Evolutionary conservation across 1,140 invertebrate genomes (phyloP), one percentile per base, ranked within the genome.

Genomic region (Spodoptera frugiperda): DNA sequence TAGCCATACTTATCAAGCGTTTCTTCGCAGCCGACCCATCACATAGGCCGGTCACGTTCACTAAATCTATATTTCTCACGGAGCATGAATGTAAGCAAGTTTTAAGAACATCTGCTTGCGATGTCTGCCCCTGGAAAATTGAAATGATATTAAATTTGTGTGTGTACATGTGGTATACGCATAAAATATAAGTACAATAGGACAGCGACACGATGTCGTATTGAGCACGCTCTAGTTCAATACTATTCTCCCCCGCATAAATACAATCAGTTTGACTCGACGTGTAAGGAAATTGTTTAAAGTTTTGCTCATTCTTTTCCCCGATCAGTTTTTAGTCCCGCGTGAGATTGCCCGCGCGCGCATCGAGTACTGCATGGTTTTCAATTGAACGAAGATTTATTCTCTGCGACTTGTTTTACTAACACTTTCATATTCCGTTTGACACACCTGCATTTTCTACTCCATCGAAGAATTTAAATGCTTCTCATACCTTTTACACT

Each of bases 1-100:
- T 53, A 19, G 65, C 65, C 48, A 68, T 53, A 53, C 65, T 68
- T 68, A 68, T 53, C 65, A 68, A 25, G 21, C 65, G 48, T 25
- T 68, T 73, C 14, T 30, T 55, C 54, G 21, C 30, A 53, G 11
- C n/a, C 55, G 11, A 63, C 78, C 67, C 67, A 76, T 77, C 51
- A 21, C 21, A 25, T 14, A 71, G 21, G 51, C 77, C 39, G 46
- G 65, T 78, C 78, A 82, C 81, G 76, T 76, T 46, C 49, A 19
- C 51, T 70, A 72, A 79, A 79, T 67, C 67, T 76, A 76, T 79
- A 76, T 77, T 73, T 76, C 65, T 54, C 65, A 25, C 49, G 48
- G 15, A 74, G 57, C 70, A 74, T 80, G 73, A 79, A 79, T 79
- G 74, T 79, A 76, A 76, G 65, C 67, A 79, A 72, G 57, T 79